Evolutionary conservation across 2,797 vertebrate genomes (phyloP).

Genomic region (Avahi laniger): DNA sequence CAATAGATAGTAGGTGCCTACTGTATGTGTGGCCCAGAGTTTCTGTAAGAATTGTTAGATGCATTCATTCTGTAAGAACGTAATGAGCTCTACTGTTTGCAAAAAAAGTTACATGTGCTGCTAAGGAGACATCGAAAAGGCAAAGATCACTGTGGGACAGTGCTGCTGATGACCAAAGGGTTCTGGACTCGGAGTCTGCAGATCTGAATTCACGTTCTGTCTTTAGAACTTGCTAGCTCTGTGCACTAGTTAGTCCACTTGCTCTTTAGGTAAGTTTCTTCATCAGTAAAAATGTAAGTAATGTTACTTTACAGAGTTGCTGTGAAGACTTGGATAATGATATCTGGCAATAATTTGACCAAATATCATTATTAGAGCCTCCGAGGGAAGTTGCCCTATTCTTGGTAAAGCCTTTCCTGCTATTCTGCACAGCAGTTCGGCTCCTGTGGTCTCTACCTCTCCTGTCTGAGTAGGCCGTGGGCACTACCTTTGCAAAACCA

Average conservation of each 20-base stretch:
- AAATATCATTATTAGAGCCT: background rate
- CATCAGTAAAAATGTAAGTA: background rate
- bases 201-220: background rate
- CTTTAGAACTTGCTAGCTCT: background rate
- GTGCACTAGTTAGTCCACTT: background rate
- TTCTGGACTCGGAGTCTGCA: background rate
- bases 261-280: background rate
- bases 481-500: background rate
- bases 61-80: background rate
- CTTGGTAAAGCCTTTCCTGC: background rate
- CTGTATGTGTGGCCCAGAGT: background rate
- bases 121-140: background rate
- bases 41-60: background rate
- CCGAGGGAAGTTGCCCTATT: background rate
- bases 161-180: background rate
- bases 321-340: background rate
- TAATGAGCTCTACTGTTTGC: background rate
- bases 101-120: background rate
- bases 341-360: background rate
- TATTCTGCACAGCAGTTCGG: background rate
- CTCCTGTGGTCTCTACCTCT: background rate
- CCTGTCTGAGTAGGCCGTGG: background rate
- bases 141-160: background rate
- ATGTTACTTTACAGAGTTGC: background rate
- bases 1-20: background rate